These are phyloP conservation scores for Chloroceryle aenea DNA, from an alignment of 2,113 vertebrate genomes.

Conservation along the genomic window DNA sequence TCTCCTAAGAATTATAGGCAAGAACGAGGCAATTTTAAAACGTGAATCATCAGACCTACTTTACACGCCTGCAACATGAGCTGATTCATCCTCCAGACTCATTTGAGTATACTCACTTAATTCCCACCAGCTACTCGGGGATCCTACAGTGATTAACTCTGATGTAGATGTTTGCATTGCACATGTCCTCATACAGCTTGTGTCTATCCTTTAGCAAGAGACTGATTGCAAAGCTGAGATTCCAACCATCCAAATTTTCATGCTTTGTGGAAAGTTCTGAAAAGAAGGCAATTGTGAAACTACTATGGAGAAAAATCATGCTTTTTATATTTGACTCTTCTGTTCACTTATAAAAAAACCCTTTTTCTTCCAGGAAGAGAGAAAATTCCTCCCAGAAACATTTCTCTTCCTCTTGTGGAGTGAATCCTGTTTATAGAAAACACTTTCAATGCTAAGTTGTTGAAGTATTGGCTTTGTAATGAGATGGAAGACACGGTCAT, in stretches of 20 bases:
- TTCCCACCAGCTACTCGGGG: not conserved
- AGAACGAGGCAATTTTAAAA: not conserved
- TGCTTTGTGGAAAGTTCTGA: not conserved
- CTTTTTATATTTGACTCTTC: not conserved
- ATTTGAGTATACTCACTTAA: not conserved
- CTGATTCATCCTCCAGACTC: conserved; percentile 33
- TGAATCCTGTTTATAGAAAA: not conserved
- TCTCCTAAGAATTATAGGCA: not conserved
- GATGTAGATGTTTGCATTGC: not conserved
- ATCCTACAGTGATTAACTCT: not conserved
- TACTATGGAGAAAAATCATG: not conserved
- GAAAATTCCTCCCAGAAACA: not conserved
- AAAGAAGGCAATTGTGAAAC: not conserved
- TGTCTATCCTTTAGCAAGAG: not conserved
- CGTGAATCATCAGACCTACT: conserved; percentile 23
- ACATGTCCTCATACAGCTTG: not conserved
- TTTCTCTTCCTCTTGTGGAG: not conserved
- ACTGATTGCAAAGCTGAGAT: not conserved
- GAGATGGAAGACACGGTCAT: not conserved
- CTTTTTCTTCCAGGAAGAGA: not conserved
- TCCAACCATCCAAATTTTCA: not conserved
- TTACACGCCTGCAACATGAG: conserved; percentile 8
- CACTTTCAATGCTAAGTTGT: not conserved
- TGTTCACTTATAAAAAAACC: not conserved
- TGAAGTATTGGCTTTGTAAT: not conserved